Evolutionary conservation across 2,113 vertebrate genomes (phyloP).

Genomic region (Cololabis saira): DNA sequence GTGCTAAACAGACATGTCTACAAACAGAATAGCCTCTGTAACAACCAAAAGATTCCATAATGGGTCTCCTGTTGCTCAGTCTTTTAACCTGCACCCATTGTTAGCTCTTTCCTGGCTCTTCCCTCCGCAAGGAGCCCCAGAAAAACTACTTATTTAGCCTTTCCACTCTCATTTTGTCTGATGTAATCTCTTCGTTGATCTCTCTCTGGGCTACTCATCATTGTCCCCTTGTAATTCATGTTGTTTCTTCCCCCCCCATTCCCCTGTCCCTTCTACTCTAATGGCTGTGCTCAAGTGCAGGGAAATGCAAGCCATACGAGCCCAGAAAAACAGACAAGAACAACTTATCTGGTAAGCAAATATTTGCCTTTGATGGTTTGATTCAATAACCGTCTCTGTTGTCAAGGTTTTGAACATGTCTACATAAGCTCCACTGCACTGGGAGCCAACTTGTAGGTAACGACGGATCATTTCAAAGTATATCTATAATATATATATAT

Average conservation of each 20-base stretch:
- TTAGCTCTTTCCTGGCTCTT: constrained; percentile 46
- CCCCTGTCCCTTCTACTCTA: constrained; percentile 28
- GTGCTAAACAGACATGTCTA: constrained; percentile 56
- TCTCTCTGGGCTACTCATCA: constrained; percentile 43
- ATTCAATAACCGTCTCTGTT: constrained; percentile 62
- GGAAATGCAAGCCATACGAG: constrained; percentile 63
- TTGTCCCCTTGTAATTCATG: constrained; percentile 19
- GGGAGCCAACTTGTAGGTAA: background rate
- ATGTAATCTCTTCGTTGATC: constrained; percentile 48
- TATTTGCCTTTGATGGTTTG: constrained; percentile 73
- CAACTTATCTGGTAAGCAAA: constrained; percentile 72
- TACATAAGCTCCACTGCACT: background rate
- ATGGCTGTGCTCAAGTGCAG: constrained; percentile 70
- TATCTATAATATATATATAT: too few relatives aligned
- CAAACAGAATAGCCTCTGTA: constrained; percentile 47
- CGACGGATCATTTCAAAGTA: constrained; percentile 22
- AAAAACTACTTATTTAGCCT: constrained; percentile 61
- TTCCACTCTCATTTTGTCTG: constrained; percentile 49
- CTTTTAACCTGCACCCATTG: constrained; percentile 52
- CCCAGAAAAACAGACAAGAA: constrained; percentile 48
- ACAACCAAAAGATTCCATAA: constrained; percentile 52
- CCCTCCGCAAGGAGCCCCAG: constrained; percentile 31
- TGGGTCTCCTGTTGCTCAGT: constrained; percentile 50
- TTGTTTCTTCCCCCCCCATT: constrained; percentile 4
- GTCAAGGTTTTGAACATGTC: constrained; percentile 42